Evolutionary conservation across 2,888 invertebrate genomes (phyloP), one percentile per base, ranked within the genome.

Genomic region (Selenia dentaria): DNA sequence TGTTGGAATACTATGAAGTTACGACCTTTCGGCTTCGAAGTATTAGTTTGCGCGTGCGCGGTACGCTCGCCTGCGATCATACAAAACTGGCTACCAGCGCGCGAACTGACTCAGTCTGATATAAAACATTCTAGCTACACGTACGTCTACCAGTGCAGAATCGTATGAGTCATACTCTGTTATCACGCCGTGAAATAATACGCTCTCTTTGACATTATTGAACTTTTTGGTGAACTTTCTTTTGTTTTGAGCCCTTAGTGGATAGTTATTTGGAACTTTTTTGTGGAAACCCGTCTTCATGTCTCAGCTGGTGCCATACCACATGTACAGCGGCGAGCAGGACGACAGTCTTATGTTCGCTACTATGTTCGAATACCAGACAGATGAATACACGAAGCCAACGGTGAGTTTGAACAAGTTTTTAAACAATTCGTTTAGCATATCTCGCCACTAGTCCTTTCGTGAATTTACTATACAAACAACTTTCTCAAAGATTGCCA

Each of bases 291-390:
- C 69, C 67, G 72, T 70, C 88, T 92, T 91, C 85, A 93, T 93
- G 93, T 93, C 92, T 88, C 93, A 92, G 87, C 79, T 92, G 92
- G 93, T 93, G 85, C 93, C 93, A 51, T 92, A 86, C 71, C 77
- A 88, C 72, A 74, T 80, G 52, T 64, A 74, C 69, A 85, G 70
- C 79, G 66, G 85, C 83, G 91, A 91, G 70, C 88, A 85, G 70
- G 91, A 91, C 83, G 91, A 91, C 66, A 83, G 88, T 85, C 90
- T 91, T 31, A 89, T 91, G 90, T 90, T 90, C 81, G 87, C 90
- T 61, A 91, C 91, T 56, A 91, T 91, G 91, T 91, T 91, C 73
- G 91, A 91, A 50, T 89, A 87, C 71, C 91, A 90, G 66, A 73
- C 79, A 58, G 90, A 91, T 59, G 88, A 90, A 51, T 84, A 84